A percentile compares a stretch with the other conserved stretches of the same genome.
These are phyloP conservation scores for Alethe diademata DNA, from an alignment of 2,113 vertebrate genomes.

Conservation along the genomic window DNA sequence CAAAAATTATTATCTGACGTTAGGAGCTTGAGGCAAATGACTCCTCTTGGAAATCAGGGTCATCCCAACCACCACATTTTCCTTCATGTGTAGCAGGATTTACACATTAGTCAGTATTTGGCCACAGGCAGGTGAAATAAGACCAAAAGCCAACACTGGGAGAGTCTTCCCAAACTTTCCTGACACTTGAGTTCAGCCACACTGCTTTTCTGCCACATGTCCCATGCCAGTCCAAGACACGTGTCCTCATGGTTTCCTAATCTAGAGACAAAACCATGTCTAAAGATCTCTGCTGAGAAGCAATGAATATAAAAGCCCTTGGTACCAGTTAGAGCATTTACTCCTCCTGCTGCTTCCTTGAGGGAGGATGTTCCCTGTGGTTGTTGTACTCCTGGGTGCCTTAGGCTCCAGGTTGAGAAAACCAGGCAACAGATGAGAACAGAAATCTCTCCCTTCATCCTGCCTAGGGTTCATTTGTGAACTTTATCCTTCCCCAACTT, in stretches of 20 bases:
- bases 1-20: slow-evolving; percentile 7
- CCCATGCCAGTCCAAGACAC: accelerated
- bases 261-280: background rate
- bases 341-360: slow-evolving; percentile 29
- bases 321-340: slow-evolving; percentile 30
- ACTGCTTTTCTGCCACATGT: background rate
- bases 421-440: background rate
- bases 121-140: background rate
- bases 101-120: slow-evolving; percentile 18
- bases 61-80: background rate
- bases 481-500: background rate
- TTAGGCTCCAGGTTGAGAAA: slow-evolving; percentile 15
- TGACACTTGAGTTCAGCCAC: background rate
- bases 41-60: slow-evolving; percentile 10
- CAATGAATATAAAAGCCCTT: slow-evolving; percentile 5
- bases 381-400: slow-evolving; percentile 40
- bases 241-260: background rate
- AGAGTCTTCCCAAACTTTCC: background rate
- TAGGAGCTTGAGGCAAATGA: slow-evolving; percentile 31
- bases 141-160: background rate
- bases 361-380: slow-evolving; percentile 50
- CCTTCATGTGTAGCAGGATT: background rate
- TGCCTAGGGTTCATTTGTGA: background rate
- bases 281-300: background rate
- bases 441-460: background rate